Base-by-base conservation (phyloP, 2,113 vertebrate species). In the Pelobates fuscus region DNA sequence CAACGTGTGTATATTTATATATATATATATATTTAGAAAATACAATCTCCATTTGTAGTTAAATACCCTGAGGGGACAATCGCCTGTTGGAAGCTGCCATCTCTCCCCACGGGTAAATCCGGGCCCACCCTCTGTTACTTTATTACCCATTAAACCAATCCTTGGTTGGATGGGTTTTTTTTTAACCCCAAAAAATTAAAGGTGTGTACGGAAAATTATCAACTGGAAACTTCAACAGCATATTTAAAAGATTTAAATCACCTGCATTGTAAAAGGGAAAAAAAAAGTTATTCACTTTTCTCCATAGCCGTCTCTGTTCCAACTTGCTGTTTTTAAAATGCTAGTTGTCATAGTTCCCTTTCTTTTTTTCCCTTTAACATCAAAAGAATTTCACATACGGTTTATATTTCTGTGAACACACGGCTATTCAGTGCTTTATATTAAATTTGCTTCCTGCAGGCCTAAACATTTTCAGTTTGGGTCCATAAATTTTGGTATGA, bases 381-480 rank as follows among this genome's bases (percentile, higher is more conserved):
- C 72, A 75, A 75, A 63, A 58, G 54, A 67, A 75, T 49, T 58
- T 67, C 63, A 75, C 72, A 75, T 75, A 75, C 32, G 72, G 72
- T 75, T 75, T 67, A 58, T 75, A 67, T 75, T 75, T 75, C 57
- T 75, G 27, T 21, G 54, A 67, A 75, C 72, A 75, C 72, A 75
- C 63, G 43, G 72, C 72, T 30, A 75, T 75, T 75, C 72, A 75
- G 72, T 23, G 72, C 30, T 75, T 75, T 63, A 75, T 75, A 75
- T 75, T 75, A 75, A 75, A 75, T 75, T 46, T 67, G 72, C 63
- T 75, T 75, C 72, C 72, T 75, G 72, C 54, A 75, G 72, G 72
- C 63, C 57, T 67, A 67, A 59, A 66, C 72, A 54, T 64, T 63
- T 75, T 75, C 52, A 67, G 54, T 75, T 75, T 75, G 63, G 72